phyloP scores from a whole-genome alignment of 2,888 invertebrate genomes.

The Leptinotarsa rubiginosa region DNA sequence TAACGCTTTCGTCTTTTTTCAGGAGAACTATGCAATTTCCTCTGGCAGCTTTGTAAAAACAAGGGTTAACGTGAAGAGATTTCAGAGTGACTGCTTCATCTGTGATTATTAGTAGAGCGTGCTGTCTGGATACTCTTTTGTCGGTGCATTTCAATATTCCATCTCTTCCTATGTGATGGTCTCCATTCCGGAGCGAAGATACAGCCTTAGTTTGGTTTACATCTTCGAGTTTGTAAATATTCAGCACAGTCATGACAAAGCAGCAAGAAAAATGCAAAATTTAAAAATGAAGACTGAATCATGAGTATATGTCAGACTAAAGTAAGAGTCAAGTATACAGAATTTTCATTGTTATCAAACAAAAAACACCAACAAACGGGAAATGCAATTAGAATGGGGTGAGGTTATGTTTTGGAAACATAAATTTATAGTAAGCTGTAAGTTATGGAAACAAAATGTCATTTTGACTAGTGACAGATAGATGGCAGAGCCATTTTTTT shows the following conservation, averaged over 20 bases:
- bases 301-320: no score
- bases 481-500: no score
- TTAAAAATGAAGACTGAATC: no score
- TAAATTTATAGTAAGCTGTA: no score
- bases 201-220: constrained; percentile 23
- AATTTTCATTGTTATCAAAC: no score
- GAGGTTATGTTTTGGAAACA: no score
- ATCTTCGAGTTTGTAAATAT: constrained; percentile 38
- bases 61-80: constrained; percentile 70
- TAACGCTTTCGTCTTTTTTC: constrained; percentile 59
- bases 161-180: constrained; percentile 42
- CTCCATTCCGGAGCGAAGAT: constrained; percentile 31
- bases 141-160: constrained; percentile 59
- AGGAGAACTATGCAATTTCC: constrained; percentile 61
- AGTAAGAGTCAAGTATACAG: no score
- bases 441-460: no score
- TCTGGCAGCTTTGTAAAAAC: constrained; percentile 65
- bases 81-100: constrained; percentile 63
- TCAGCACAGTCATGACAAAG: constrained; percentile 23
- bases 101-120: constrained; percentile 67
- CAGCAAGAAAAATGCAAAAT: neutral
- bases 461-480: no score
- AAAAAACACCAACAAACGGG: no score
- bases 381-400: no score
- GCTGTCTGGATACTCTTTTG: constrained; percentile 69